Conservation (phyloP, 2,888 invertebrate genomes). For the Norana najaformis region DNA sequence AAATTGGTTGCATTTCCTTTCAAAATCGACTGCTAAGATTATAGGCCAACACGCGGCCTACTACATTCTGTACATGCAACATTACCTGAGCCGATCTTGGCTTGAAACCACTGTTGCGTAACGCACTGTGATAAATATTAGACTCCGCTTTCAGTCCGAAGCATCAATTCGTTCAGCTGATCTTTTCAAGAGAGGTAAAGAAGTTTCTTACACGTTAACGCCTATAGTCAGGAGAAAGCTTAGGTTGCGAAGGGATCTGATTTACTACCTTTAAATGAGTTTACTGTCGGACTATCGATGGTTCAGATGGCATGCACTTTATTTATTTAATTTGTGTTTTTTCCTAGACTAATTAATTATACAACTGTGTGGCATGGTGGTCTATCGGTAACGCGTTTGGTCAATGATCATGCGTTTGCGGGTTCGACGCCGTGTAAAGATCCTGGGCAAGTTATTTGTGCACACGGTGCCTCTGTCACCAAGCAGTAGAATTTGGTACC, state of each 20-base stretch:
- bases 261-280: not conserved
- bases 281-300: not conserved
- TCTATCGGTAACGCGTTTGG: no score
- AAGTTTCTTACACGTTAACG: not conserved
- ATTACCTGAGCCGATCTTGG: not conserved
- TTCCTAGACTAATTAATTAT: no score
- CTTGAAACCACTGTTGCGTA: not conserved
- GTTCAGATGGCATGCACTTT: no score
- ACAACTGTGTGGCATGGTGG: no score
- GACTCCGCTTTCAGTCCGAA: not conserved
- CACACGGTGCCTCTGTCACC: no score
- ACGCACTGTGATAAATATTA: not conserved
- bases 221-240: not conserved
- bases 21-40: not conserved
- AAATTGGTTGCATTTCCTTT: no score
- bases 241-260: not conserved
- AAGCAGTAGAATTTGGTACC: no score
- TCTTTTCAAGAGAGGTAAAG: not conserved
- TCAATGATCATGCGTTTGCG: no score
- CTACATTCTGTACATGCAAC: not conserved
- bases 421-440: no score
- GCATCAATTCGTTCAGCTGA: not conserved
- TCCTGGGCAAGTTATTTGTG: no score
- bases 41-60: no score
- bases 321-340: no score